A percentile compares a stretch with the other conserved stretches of the same genome.
These are phyloP conservation scores for Muraenolepis orangiensis DNA, from an alignment of 2,797 vertebrate species.

Conservation along the genomic window DNA sequence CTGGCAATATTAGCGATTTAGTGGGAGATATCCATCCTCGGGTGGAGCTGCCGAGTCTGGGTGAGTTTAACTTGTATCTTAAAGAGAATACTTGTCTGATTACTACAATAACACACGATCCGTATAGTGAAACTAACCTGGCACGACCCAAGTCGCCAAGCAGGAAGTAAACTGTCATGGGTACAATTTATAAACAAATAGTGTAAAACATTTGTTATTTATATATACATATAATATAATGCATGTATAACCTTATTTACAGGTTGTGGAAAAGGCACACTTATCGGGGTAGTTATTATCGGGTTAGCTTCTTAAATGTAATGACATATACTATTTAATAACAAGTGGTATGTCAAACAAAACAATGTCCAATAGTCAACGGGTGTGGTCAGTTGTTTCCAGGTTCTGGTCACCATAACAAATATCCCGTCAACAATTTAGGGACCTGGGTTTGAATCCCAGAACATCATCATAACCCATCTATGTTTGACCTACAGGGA, in stretches of 20 bases:
- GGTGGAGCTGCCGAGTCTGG: conserved; percentile 11
- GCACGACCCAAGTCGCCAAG: no score
- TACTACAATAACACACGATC: no score
- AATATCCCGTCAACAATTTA: background rate
- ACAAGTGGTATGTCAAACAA: background rate
- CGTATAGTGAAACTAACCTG: no score
- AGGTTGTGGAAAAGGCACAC: background rate
- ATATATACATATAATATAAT: background rate
- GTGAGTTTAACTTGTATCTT: conserved; percentile 37
- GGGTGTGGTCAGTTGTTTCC: background rate
- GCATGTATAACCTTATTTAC: background rate
- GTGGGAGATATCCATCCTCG: conserved; percentile 30
- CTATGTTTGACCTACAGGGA: conserved; percentile 32
- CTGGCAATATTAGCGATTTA: fast-evolving
- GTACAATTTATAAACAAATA: no score
- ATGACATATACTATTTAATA: background rate
- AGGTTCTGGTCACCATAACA: background rate
- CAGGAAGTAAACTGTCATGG: no score
- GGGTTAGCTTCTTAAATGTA: background rate
- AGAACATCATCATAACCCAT: background rate
- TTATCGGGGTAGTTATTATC: background rate
- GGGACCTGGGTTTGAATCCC: background rate
- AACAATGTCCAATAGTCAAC: no score
- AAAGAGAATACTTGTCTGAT: no score
- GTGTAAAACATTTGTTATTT: no score